phyloP scores from a whole-genome alignment of 2,888 invertebrate genomes.

The Xestoiulus laeticollis region DNA sequence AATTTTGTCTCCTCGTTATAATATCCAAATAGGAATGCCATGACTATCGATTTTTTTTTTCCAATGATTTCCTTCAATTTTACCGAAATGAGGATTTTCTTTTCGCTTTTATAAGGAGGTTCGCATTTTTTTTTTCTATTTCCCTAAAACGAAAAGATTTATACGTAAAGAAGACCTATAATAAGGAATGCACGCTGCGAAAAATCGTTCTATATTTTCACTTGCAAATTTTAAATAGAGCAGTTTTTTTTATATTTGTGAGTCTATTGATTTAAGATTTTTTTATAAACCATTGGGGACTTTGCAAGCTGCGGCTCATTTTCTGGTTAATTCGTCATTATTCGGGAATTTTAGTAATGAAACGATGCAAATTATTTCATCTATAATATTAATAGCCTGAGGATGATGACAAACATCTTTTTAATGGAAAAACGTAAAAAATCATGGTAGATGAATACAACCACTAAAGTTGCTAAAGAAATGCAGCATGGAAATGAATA shows the following conservation, averaged over 20 bases:
- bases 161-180: neutral
- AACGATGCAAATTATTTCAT: neutral
- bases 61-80: neutral
- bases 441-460: constrained; percentile 39
- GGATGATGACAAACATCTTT: neutral
- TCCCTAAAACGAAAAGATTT: constrained; percentile 19
- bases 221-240: neutral
- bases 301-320: neutral
- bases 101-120: neutral
- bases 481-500: neutral
- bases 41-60: neutral
- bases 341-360: neutral
- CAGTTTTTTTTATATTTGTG: neutral
- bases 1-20: constrained; percentile 5
- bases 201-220: neutral
- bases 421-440: neutral
- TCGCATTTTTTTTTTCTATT: neutral
- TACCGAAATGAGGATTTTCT: neutral
- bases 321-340: neutral
- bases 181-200: neutral
- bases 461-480: neutral
- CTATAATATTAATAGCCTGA: neutral
- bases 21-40: neutral
- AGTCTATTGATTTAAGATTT: too few relatives aligned
- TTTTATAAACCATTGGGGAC: neutral